These are phyloP conservation scores for Megaleporinus macrocephalus DNA, from an alignment of 2,113 vertebrate species.

Conservation along the genomic window DNA sequence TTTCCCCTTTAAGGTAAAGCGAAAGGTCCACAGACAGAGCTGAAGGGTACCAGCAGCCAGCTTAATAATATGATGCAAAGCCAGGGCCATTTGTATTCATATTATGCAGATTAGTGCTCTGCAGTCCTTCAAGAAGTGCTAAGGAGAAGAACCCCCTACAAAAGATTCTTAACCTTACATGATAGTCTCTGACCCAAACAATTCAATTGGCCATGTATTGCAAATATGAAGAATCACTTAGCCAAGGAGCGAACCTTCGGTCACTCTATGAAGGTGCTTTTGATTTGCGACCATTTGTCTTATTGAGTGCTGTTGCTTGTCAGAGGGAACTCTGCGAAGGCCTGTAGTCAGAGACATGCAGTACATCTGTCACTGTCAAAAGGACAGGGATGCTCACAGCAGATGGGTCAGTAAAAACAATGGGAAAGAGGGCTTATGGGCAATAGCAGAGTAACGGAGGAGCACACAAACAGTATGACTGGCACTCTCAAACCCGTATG, in stretches of 20 bases:
- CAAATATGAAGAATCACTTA: slow-evolving; percentile 52
- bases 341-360: slow-evolving; percentile 39
- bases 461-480: not conserved
- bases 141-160: slow-evolving; percentile 19
- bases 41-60: slow-evolving; percentile 20
- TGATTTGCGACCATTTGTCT: slow-evolving; percentile 55
- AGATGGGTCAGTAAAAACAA: slow-evolving; percentile 38
- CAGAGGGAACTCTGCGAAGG: slow-evolving; percentile 50
- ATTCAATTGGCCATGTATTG: slow-evolving; percentile 37
- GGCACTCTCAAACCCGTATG: not conserved
- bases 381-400: slow-evolving; percentile 44
- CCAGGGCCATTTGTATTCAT: slow-evolving; percentile 49
- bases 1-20: not conserved
- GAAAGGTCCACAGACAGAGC: slow-evolving; percentile 11
- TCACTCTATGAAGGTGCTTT: slow-evolving; percentile 49
- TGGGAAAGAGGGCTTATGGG: slow-evolving; percentile 26
- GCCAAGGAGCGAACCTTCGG: slow-evolving; percentile 39
- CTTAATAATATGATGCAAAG: slow-evolving; percentile 28
- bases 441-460: slow-evolving; percentile 14
- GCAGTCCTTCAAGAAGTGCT: slow-evolving; percentile 38
- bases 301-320: slow-evolving; percentile 53
- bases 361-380: slow-evolving; percentile 61
- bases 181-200: slow-evolving; percentile 45
- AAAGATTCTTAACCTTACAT: slow-evolving; percentile 47
- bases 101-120: slow-evolving; percentile 52